Percentiles rank a stretch among this genome's conserved stretches.
These are phyloP conservation scores for Neocrepidodera transversa DNA, from an alignment of 2,888 invertebrate genomes.

Conservation along the genomic window DNA sequence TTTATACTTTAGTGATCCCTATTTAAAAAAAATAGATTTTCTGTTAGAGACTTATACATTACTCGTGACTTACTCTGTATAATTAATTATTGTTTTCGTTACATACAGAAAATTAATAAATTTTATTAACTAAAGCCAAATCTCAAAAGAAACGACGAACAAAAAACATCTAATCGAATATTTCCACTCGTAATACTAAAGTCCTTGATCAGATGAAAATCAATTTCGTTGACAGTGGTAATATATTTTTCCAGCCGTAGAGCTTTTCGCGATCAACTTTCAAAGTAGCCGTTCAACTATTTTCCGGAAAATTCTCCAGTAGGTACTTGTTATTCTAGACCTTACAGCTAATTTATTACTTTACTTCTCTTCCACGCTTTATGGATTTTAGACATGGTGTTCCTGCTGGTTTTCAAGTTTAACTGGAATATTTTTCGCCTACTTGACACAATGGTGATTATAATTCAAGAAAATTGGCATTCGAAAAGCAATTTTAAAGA, in stretches of 20 bases:
- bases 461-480: constrained; percentile 1
- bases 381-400: constrained; percentile 17
- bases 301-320: constrained; percentile 19
- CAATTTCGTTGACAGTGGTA: constrained; percentile 5
- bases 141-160: too few relatives aligned
- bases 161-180: neutral
- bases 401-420: neutral
- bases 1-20: too few relatives aligned
- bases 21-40: too few relatives aligned
- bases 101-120: too few relatives aligned
- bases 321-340: constrained; percentile 32
- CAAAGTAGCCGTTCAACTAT: constrained; percentile 22
- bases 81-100: too few relatives aligned
- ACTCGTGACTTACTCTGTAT: too few relatives aligned
- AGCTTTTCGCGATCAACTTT: constrained; percentile 17
- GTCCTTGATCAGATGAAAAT: neutral
- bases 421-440: neutral
- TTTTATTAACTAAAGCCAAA: too few relatives aligned
- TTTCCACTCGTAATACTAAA: neutral
- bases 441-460: constrained; percentile 7
- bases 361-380: constrained; percentile 22
- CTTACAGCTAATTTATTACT: constrained; percentile 30
- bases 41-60: too few relatives aligned
- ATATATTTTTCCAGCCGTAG: neutral
- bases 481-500: neutral